phyloP scores from a whole-genome alignment of 2,113 vertebrate species.

The Isurus oxyrinchus region DNA sequence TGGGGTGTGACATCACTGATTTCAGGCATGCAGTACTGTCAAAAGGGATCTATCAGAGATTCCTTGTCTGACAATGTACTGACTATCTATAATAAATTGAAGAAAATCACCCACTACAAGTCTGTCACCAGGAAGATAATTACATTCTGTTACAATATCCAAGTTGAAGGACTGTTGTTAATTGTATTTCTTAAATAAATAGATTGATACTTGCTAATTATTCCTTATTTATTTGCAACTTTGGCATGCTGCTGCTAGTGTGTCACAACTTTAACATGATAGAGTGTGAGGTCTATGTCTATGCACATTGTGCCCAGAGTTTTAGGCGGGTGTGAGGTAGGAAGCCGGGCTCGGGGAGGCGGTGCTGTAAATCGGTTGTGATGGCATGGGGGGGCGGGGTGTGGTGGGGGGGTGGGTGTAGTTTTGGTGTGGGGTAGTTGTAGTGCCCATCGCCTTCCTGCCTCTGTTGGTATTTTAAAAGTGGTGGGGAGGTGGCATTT shows the following conservation, averaged over 20 bases:
- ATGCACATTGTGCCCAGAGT: background rate
- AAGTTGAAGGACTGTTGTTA: conserved; percentile 8
- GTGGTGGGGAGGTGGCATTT: background rate
- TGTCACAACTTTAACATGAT: background rate
- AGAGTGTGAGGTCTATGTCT: background rate
- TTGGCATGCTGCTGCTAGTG: background rate
- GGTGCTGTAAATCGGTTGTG: background rate
- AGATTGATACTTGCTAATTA: conserved; percentile 13
- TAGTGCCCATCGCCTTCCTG: background rate
- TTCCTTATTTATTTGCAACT: background rate
- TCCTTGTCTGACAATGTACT: background rate
- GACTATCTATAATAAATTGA: conserved; percentile 21
- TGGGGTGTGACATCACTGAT: conserved; percentile 1
- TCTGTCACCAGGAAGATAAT: background rate
- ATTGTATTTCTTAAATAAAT: background rate
- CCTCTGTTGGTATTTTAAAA: background rate
- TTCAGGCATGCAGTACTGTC: background rate
- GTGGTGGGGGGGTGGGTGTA: too few relatives aligned
- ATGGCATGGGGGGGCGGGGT: background rate
- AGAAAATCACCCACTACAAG: background rate
- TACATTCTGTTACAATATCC: background rate
- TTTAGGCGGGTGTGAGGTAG: background rate
- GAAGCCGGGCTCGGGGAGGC: background rate
- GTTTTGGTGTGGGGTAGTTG: too few relatives aligned
- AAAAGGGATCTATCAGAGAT: background rate